Evolutionary conservation across 23 tunicate species (phyloP).

Genomic region (Phallusia fumigata): DNA sequence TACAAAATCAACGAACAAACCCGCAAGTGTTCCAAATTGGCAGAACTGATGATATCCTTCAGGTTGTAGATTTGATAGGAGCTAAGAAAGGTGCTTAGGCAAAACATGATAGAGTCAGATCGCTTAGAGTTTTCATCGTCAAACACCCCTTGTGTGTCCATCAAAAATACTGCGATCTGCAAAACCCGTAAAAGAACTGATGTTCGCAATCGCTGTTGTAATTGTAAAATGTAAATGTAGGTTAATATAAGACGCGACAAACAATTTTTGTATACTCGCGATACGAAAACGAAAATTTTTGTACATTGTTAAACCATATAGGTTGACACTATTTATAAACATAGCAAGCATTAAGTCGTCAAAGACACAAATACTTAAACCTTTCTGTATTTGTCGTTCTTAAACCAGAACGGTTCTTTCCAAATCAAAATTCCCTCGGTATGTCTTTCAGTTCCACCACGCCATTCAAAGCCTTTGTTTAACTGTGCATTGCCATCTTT

Average conservation of each 20-base stretch:
- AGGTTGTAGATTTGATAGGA: not conserved
- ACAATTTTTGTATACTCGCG: too few species aligned
- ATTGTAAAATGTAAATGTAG: too few species aligned
- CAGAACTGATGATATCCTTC: not conserved
- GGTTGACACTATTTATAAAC: too few species aligned
- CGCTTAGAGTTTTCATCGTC: not conserved
- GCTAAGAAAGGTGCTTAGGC: not conserved
- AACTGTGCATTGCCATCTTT: not conserved
- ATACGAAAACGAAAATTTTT: too few species aligned
- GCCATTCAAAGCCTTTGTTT: not conserved
- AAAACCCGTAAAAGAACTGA: too few species aligned
- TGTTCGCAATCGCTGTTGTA: too few species aligned
- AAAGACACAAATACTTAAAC: not conserved
- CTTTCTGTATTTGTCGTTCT: not conserved
- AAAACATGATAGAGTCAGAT: not conserved
- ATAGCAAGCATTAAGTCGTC: too few species aligned
- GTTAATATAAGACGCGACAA: too few species aligned
- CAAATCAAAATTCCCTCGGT: not conserved
- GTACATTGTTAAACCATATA: too few species aligned
- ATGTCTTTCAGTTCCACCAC: not conserved
- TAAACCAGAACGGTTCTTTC: constrained; percentile 1
- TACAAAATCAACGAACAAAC: too few species aligned
- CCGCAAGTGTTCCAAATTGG: not conserved
- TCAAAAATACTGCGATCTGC: constrained; percentile 2
- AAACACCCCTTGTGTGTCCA: not conserved